These are phyloP conservation scores for Tupaia chinensis DNA, from an alignment of 2,113 vertebrate genomes.

Conservation along the genomic window DNA sequence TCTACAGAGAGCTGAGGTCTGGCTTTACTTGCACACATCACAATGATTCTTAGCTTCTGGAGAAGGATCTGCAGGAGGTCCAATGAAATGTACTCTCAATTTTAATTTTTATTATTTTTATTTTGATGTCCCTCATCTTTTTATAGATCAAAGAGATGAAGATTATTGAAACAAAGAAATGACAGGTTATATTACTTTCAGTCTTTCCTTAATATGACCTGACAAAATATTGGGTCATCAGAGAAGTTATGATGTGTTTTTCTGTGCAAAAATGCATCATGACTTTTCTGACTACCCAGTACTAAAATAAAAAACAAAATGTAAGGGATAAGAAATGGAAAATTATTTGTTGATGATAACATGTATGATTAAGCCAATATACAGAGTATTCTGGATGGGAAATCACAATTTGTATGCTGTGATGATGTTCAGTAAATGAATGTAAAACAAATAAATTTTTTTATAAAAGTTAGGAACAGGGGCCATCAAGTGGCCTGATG, in stretches of 20 bases:
- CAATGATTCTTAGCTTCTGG: slow-evolving; percentile 20
- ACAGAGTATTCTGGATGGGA: too few species aligned
- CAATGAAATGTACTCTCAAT: background rate
- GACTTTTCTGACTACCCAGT: too few species aligned
- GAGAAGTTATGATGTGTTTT: background rate
- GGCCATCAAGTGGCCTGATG: too few species aligned
- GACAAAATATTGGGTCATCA: background rate
- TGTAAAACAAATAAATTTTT: too few species aligned
- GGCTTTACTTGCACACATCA: background rate
- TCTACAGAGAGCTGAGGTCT: background rate
- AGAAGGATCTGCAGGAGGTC: background rate
- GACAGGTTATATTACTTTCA: background rate
- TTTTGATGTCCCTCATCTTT: background rate
- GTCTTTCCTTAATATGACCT: background rate
- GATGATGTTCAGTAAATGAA: too few species aligned
- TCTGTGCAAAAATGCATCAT: too few species aligned
- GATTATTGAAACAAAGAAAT: slow-evolving; percentile 21
- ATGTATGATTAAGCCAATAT: too few species aligned
- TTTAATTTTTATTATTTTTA: background rate
- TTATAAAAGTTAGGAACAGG: too few species aligned
- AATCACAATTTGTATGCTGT: too few species aligned
- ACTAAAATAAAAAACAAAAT: too few species aligned
- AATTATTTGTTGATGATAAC: too few species aligned
- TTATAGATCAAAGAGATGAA: background rate
- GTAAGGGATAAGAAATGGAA: too few species aligned